These are phyloP conservation scores for Brachionus asplanchnoidis DNA, from an alignment of 1,140 invertebrate genomes.

Conservation along the genomic window DNA sequence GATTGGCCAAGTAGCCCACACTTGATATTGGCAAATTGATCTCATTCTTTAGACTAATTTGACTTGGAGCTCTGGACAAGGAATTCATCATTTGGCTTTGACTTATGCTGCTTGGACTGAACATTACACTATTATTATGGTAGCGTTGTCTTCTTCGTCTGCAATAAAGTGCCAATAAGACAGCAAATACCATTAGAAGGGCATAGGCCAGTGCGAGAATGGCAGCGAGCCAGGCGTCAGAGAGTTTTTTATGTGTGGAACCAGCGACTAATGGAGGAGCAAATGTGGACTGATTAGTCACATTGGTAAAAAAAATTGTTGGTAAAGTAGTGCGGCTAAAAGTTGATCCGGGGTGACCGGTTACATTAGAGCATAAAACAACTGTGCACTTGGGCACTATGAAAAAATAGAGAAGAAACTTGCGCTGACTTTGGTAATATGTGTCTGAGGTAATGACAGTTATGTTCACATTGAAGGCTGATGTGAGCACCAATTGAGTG, in stretches of 20 bases:
- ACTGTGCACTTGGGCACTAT: conserved; percentile 35
- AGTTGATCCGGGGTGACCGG: neutral
- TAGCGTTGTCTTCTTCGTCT: conserved; percentile 18
- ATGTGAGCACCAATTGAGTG: conserved; percentile 26
- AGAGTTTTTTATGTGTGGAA: neutral
- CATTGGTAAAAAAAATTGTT: neutral
- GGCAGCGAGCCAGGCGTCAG: conserved; percentile 23
- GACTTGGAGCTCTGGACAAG: conserved; percentile 6
- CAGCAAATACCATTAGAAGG: conserved; percentile 6
- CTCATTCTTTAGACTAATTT: conserved; percentile 23
- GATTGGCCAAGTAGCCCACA: neutral
- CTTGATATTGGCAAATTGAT: conserved; percentile 15
- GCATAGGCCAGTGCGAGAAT: conserved; percentile 35
- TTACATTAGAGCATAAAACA: conserved; percentile 18
- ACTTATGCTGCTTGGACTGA: conserved; percentile 27
- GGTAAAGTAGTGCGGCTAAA: neutral
- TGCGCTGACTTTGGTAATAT: conserved; percentile 13
- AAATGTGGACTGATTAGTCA: neutral
- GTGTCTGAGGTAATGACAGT: conserved; percentile 1
- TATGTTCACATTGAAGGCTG: conserved; percentile 14
- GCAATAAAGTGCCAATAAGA: conserved; percentile 31
- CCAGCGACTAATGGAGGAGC: conserved; percentile 18
- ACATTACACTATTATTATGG: neutral
- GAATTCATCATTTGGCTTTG: conserved; percentile 21
- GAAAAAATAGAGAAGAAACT: conserved; percentile 31